A percentile compares a stretch with the other conserved stretches of the same genome.
Evolutionary conservation across 2,888 invertebrate species (phyloP).

Genomic region (Parnassius smintheus): DNA sequence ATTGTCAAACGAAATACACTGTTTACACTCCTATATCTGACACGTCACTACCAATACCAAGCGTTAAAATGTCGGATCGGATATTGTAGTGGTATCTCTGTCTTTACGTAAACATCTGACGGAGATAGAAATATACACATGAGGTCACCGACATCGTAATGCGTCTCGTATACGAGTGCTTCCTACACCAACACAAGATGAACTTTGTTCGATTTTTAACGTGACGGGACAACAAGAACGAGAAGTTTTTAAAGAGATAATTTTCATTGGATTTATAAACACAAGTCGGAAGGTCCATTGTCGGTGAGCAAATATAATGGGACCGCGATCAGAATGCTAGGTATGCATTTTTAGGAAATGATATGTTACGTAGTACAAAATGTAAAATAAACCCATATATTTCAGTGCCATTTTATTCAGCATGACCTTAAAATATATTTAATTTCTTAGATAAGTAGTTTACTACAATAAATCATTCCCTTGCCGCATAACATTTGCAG

Average conservation of each 20-base stretch:
- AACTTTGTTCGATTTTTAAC: constrained; percentile 1
- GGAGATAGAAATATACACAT: constrained; percentile 38
- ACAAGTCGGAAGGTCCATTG: constrained; percentile 3
- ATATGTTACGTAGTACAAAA: background rate
- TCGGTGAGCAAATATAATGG: constrained; percentile 5
- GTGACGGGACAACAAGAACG: background rate
- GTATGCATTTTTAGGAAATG: background rate
- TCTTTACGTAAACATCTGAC: constrained; percentile 33
- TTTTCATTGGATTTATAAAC: background rate
- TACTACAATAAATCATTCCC: too few relatives aligned
- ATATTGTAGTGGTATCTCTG: constrained; percentile 40
- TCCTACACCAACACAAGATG: constrained; percentile 33
- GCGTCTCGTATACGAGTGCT: constrained; percentile 37
- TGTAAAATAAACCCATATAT: background rate
- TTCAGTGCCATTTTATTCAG: background rate
- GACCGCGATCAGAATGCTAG: constrained; percentile 1
- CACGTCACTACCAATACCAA: constrained; percentile 57
- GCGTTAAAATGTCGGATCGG: constrained; percentile 57
- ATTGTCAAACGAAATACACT: constrained; percentile 33
- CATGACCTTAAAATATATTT: too few relatives aligned
- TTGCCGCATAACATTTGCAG: too few relatives aligned
- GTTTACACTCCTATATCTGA: constrained; percentile 49
- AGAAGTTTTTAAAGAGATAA: constrained; percentile 6
- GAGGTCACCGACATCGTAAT: constrained; percentile 59
- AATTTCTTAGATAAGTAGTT: too few relatives aligned